Evolutionary conservation across 2,888 invertebrate genomes (phyloP), one percentile per base, ranked within the genome.

Genomic region (Drosophila histrio): DNA sequence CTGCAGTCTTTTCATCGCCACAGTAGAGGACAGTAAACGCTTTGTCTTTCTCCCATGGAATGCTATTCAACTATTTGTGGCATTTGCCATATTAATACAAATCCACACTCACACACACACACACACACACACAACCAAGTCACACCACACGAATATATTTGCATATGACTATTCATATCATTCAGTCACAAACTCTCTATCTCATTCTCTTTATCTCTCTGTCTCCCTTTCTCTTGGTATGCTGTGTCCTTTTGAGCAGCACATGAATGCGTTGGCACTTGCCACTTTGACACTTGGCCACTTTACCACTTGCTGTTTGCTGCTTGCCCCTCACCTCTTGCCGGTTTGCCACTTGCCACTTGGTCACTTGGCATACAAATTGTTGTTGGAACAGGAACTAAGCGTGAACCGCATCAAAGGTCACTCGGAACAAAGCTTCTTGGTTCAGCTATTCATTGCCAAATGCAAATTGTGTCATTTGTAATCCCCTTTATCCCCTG

Each of bases 41-140:
- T 46, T 56, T 70, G 70, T 58, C 68, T 68, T 62, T 46, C 32
- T 60, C 24, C 50, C 47, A 47, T 67, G 67, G 68, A 67, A 81
- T 84, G 77, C 57, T 28, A 58, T 60, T 63, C 66, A 74, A 72
- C 71, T 67, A 79, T 81, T 81, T 81, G 85, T 74, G 77, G 74
- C 69, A 79, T 81, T 73, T 77, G 44, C 52, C 53, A 61, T 70
- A 66, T 66, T 78, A 83, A 68, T 81, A 58, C 65, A 65, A 60
- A 62, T 58, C 60, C 43, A 49, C 57, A 49, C 41, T n/a, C 28
- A 38, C 58, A 28, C 34, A 34, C 34, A 34, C 28, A 56, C 9
- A 21, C 47, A 54, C 39, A 32, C 36, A 54, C 17, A 13, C n/a
- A n/a, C 13, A 30, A 36, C 6, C 3, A 36, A 36, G 15, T 38